phyloP scores from a whole-genome alignment of 1,140 invertebrate genomes.

The Armadillidium nasatum region DNA sequence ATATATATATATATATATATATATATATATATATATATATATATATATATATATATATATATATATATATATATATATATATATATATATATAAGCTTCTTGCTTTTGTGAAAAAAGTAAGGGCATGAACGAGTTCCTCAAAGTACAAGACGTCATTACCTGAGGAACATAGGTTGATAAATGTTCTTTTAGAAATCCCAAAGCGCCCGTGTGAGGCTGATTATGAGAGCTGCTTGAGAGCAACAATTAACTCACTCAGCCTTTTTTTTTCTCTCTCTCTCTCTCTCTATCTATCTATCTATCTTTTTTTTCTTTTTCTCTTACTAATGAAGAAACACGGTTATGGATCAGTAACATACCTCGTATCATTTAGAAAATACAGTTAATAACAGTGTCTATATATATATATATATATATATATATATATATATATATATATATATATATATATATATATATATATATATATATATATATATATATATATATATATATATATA shows the following conservation, averaged over 20 bases:
- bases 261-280: neutral
- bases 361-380: no score
- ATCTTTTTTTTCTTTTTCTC: neutral
- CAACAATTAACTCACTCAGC: neutral
- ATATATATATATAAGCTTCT: no score
- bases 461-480: neutral
- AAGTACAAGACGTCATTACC: neutral
- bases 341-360: no score
- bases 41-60: neutral
- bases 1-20: conserved; percentile 13
- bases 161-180: neutral
- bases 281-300: neutral
- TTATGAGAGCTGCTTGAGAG: neutral
- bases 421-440: no score
- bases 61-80: no score
- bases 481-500: neutral
- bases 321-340: no score
- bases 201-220: neutral
- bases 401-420: no score
- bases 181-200: neutral
- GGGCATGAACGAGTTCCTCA: neutral
- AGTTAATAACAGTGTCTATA: no score
- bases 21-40: neutral
- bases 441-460: neutral
- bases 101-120: neutral